Evolutionary conservation across 2,888 invertebrate species (phyloP).

Genomic region (Alcis repandata): DNA sequence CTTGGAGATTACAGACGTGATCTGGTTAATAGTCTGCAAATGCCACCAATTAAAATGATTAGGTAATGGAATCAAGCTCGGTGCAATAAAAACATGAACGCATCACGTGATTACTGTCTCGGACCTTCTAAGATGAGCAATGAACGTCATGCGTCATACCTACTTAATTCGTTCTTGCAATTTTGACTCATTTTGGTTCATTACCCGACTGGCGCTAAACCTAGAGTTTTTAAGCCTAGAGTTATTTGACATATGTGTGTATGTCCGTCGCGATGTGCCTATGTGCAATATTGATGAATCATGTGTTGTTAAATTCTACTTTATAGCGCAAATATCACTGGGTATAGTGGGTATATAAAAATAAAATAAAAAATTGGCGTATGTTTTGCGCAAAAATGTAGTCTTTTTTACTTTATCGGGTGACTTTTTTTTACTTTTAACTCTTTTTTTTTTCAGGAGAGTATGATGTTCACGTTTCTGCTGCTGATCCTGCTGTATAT

Average conservation of each 20-base stretch:
- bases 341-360: no score
- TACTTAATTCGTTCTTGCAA: constrained; percentile 8
- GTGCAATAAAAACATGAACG: constrained; percentile 36
- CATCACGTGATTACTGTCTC: constrained; percentile 31
- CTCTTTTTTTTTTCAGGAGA: constrained; percentile 78
- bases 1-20: constrained; percentile 27
- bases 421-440: no score
- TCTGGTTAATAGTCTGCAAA: constrained; percentile 44
- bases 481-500: constrained; percentile 75
- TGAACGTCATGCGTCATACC: constrained; percentile 2
- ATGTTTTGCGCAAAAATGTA: no score
- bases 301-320: no score
- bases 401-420: no score
- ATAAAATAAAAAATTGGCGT: no score
- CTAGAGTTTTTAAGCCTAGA: no score
- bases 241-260: no score
- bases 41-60: constrained; percentile 38
- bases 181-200: constrained; percentile 21
- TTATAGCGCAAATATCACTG: no score
- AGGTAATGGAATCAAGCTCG: constrained; percentile 25
- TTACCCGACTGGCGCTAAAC: no score
- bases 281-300: no score
- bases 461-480: constrained; percentile 82
- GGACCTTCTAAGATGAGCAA: constrained; percentile 22
- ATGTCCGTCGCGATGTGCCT: no score